Conservation (phyloP, 2,797 vertebrate genomes). For the Hafferia zeledoni region DNA sequence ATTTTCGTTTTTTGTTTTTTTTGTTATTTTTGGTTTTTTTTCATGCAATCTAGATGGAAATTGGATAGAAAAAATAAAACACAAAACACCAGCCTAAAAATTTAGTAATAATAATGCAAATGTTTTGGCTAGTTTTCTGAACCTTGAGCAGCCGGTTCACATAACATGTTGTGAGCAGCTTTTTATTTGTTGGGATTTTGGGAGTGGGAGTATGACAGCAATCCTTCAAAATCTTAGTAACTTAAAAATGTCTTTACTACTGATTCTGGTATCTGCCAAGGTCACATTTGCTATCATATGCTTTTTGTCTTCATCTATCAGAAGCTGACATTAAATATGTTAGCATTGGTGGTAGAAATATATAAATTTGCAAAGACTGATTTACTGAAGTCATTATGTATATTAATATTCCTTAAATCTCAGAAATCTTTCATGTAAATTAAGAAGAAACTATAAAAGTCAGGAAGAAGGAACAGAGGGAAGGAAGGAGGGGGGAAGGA, state of each 20-base stretch:
- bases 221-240: background rate
- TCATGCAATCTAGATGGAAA: background rate
- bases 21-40: no score
- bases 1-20: no score
- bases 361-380: background rate
- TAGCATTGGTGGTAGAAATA: background rate
- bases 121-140: background rate
- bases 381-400: background rate
- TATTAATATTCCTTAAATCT: background rate
- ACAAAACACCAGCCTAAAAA: background rate
- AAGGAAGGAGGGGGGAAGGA: background rate
- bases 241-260: background rate
- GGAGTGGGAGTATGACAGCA: background rate
- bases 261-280: background rate
- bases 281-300: rapidly evolving
- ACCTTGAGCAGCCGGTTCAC: background rate
- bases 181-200: background rate
- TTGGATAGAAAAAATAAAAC: background rate
- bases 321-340: background rate
- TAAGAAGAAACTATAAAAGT: background rate
- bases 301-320: background rate
- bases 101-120: background rate
- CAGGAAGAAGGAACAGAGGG: background rate
- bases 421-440: background rate
- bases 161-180: background rate